Evolutionary conservation across 2,888 invertebrate genomes (phyloP).

Genomic region (Clepsis dumicolana): DNA sequence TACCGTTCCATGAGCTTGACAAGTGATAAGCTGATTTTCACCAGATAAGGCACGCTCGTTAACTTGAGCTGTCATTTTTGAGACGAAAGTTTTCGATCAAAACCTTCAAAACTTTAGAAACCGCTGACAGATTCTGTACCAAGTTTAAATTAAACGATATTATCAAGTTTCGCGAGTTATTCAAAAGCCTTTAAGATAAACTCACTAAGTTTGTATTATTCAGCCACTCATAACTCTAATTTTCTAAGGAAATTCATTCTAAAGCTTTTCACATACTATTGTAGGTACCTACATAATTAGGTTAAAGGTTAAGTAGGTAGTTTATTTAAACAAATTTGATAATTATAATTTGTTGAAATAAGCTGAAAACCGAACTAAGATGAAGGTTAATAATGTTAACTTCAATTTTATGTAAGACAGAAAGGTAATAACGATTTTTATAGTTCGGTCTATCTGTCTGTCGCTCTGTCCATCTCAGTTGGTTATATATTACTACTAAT

Average conservation of each 20-base stretch:
- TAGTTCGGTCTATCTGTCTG: no score
- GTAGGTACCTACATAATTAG: no score
- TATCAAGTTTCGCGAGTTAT: conserved; percentile 32
- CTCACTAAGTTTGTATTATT: conserved; percentile 22
- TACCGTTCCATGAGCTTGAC: conserved; percentile 9
- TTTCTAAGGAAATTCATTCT: background rate
- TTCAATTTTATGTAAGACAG: no score
- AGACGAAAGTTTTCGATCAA: conserved; percentile 25
- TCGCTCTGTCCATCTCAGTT: no score
- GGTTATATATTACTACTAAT: no score
- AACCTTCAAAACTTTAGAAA: conserved; percentile 32
- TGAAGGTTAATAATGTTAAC: no score
- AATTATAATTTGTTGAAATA: no score
- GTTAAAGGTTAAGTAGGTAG: no score
- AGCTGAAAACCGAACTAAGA: no score
- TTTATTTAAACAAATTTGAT: no score
- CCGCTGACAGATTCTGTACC: conserved; percentile 30
- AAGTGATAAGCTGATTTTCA: background rate
- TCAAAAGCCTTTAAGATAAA: conserved; percentile 31
- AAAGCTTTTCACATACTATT: background rate
- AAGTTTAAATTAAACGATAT: conserved; percentile 30
- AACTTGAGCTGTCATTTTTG: conserved; percentile 18
- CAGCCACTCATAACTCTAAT: conserved; percentile 8
- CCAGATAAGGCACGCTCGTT: conserved; percentile 30
- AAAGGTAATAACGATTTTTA: no score